These are phyloP conservation scores for Lepidochrysops patricia DNA, from an alignment of 2,888 invertebrate species.

Conservation along the genomic window DNA sequence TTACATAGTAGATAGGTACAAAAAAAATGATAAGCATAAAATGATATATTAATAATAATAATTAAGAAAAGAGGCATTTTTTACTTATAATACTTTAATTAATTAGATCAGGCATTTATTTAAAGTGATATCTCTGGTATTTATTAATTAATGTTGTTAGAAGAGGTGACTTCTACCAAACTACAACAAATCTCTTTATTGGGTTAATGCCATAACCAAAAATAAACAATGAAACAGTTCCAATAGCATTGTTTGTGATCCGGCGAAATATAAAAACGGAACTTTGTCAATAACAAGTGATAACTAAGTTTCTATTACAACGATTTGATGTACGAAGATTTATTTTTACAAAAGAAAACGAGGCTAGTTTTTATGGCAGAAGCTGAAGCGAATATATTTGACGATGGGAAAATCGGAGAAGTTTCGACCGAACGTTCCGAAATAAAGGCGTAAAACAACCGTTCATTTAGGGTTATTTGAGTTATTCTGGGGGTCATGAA, in stretches of 20 bases:
- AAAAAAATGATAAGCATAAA: no score
- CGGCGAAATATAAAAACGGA: conserved; percentile 10
- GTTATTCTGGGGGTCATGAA: conserved; percentile 70
- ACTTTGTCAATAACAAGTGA: conserved; percentile 2
- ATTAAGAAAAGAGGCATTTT: no score
- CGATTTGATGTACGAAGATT: conserved; percentile 20
- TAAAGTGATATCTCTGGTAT: no score
- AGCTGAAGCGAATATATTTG: conserved; percentile 27
- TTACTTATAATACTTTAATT: no score
- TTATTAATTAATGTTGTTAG: background rate
- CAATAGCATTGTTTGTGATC: background rate
- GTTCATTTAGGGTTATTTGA: conserved; percentile 69
- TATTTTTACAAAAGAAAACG: conserved; percentile 18
- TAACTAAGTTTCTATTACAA: conserved; percentile 17
- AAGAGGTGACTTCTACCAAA: background rate
- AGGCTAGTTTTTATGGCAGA: conserved; percentile 22
- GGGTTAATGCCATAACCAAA: background rate
- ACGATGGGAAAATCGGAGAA: conserved; percentile 54
- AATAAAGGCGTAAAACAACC: conserved; percentile 72
- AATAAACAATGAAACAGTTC: background rate
- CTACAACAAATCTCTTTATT: background rate
- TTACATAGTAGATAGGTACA: no score
- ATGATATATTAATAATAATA: no score
- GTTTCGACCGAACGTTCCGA: conserved; percentile 65
- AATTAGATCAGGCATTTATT: no score